Base-by-base conservation (phyloP, 2,113 vertebrate species). In the Chamaea fasciata region DNA sequence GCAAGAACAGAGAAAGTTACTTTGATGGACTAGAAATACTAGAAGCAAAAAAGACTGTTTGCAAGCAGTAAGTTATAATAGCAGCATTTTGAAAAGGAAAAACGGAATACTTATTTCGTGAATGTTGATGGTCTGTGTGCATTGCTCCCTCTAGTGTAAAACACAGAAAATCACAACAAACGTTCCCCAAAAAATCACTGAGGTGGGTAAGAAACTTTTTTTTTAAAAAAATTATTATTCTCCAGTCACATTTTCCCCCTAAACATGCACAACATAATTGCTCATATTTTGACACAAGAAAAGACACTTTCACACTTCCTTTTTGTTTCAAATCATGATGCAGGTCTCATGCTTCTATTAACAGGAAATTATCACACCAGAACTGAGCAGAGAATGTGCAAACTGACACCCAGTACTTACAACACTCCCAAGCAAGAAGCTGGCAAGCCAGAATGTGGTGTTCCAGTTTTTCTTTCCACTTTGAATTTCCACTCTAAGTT, bases 81-180 rank as follows among this genome's bases (percentile, higher is more conserved):
- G 59, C 31, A 87, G n/a, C 44, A 71, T 28, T 93, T 46, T 52
- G 16, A 77, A 92, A 89, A 52, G 26, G 37, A 94, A 79, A 35
- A 44, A 28, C 2, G 4, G 39, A 68, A 13, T 75, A 50, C 8
- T 39, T 46, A 31, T 23, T 79, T 69, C 37, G 42, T 33, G 46
- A 60, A 35, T n/a, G 39, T 28, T 44, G 75, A 39, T 80, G 22
- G n/a, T 47, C 78, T 86, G 52, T 83, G 90, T 68, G 37, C 35
- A 77, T 50, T 89, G 92, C 96, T 93, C 96, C 95, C 94, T 92
- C 95, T 96, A 95, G 93, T 42, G 96, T 69, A 62, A 86, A 69
- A 89, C 76, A 75, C 7, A 71, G 28, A 87, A 83, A 90, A 93
- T n/a, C 47, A 83, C 91, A 79, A 81, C 16, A 77, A 59, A 76